Evolutionary conservation across 2,888 invertebrate genomes (phyloP).

Genomic region (Tiliacea citrago): DNA sequence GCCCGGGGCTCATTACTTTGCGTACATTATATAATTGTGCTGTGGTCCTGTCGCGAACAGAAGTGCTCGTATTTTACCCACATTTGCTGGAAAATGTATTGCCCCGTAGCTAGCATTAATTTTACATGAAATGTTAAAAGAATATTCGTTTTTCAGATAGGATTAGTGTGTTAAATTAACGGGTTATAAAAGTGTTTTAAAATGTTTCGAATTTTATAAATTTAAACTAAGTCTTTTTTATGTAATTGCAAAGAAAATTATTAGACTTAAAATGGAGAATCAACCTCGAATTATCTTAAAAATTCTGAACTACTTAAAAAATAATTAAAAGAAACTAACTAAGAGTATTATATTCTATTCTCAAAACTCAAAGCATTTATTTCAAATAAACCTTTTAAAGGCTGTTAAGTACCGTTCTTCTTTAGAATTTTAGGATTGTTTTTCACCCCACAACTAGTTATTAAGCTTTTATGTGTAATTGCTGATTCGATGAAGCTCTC

Average conservation of each 20-base stretch:
- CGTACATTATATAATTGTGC: background rate
- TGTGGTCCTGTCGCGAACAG: constrained; percentile 10
- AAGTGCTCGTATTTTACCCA: constrained; percentile 8
- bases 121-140: constrained; percentile 19
- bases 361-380: background rate
- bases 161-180: background rate
- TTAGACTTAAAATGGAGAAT: background rate
- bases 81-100: background rate
- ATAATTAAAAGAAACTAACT: background rate
- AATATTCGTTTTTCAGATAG: background rate
- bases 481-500: no score
- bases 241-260: background rate
- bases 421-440: no score
- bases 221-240: background rate
- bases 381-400: background rate
- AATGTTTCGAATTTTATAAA: background rate
- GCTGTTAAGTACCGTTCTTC: no score
- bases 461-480: no score
- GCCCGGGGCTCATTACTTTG: constrained; percentile 8
- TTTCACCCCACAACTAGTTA: no score
- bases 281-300: background rate
- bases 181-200: background rate
- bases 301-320: no score
- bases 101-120: constrained; percentile 8
- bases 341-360: background rate